These are phyloP conservation scores for Neodon shergylaensis DNA, from an alignment of 2,113 vertebrate genomes.

Conservation along the genomic window DNA sequence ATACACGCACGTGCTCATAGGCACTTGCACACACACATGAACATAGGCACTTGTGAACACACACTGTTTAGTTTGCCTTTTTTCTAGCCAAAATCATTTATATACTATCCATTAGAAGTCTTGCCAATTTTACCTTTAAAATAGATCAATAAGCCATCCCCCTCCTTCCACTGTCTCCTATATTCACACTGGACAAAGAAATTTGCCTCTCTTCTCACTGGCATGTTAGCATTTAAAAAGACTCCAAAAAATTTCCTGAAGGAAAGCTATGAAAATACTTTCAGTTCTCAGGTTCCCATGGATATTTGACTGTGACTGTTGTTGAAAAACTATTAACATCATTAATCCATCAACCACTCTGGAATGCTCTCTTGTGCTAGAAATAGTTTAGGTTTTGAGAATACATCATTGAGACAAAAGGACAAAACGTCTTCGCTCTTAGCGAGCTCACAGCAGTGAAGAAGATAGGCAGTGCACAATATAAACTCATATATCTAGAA, in stretches of 20 bases:
- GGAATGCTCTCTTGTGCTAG: not conserved
- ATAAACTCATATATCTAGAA: not conserved
- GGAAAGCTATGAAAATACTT: not conserved
- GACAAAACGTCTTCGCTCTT: not conserved
- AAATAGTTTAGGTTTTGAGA: not conserved
- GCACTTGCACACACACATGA: not conserved
- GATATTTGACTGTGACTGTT: not conserved
- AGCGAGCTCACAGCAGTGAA: not conserved
- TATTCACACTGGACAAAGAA: not conserved
- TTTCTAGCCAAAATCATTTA: constrained; percentile 26
- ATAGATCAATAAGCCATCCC: not conserved
- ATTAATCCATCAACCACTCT: not conserved
- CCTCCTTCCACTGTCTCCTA: not conserved
- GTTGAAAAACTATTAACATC: not conserved
- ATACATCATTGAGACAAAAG: not conserved
- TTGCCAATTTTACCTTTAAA: not conserved
- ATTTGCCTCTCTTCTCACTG: not conserved
- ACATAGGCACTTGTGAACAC: not conserved
- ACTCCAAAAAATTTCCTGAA: not conserved
- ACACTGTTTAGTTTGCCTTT: not conserved
- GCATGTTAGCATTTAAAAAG: not conserved
- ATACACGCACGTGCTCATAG: not conserved
- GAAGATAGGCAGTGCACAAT: not conserved
- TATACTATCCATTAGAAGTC: not conserved
- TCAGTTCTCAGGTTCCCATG: not conserved